Percentiles rank a stretch among this genome's conserved stretches.
phyloP scores from a whole-genome alignment of 2,888 invertebrate species.

The Caenorhabditis virilis region DNA sequence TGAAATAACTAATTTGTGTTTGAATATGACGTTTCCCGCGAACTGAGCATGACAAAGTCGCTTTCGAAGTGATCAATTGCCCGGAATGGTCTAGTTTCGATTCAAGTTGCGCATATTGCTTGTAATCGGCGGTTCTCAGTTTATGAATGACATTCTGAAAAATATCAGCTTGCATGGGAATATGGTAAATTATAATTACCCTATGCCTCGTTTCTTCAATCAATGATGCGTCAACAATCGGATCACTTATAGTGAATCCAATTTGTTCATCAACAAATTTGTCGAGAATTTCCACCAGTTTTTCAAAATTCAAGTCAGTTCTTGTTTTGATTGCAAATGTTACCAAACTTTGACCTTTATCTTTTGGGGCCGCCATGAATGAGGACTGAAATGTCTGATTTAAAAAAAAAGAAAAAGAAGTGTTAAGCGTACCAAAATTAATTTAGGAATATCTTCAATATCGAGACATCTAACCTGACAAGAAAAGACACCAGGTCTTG shows the following conservation, averaged over 20 bases:
- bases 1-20: constrained; percentile 16
- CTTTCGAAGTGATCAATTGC: constrained; percentile 14
- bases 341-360: constrained; percentile 14
- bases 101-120: constrained; percentile 27
- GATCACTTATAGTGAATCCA: constrained; percentile 21
- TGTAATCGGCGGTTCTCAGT: constrained; percentile 10
- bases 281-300: constrained; percentile 8
- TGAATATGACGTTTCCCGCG: constrained; percentile 19
- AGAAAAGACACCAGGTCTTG: constrained; percentile 20
- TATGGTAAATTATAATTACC: not conserved
- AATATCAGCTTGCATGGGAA: not conserved
- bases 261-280: constrained; percentile 12
- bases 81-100: constrained; percentile 10
- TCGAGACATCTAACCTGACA: constrained; percentile 21
- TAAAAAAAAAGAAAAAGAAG: not conserved
- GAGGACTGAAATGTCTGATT: constrained; percentile 11
- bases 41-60: constrained; percentile 11
- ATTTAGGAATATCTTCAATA: constrained; percentile 17
- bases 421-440: constrained; percentile 10
- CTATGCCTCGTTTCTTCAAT: not conserved
- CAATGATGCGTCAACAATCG: constrained; percentile 11
- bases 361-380: constrained; percentile 12
- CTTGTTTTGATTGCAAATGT: constrained; percentile 23
- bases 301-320: constrained; percentile 16
- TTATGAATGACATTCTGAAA: constrained; percentile 10